phyloP scores from a whole-genome alignment of 2,888 invertebrate species.

The Tupiocoris notatus region DNA sequence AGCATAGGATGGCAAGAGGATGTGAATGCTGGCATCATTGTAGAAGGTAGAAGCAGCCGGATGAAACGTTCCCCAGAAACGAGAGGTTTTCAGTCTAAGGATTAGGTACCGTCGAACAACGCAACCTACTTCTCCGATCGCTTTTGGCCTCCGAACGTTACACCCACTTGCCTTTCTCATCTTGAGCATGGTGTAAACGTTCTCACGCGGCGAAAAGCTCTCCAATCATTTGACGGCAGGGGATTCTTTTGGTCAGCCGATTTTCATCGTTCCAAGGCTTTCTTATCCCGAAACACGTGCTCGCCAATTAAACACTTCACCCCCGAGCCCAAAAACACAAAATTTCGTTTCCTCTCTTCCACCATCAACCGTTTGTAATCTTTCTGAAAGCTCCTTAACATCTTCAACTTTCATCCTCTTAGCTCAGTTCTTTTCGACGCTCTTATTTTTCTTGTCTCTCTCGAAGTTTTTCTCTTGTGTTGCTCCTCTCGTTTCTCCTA shows the following conservation, averaged over 20 bases:
- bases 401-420: slow-evolving; percentile 42
- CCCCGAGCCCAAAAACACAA: not conserved
- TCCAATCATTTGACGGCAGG: slow-evolving; percentile 7
- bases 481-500: not conserved
- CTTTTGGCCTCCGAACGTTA: not conserved
- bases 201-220: slow-evolving; percentile 11
- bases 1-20: not conserved
- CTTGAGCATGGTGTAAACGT: slow-evolving; percentile 34
- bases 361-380: slow-evolving; percentile 18
- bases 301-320: slow-evolving; percentile 30
- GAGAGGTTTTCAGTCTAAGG: slow-evolving; percentile 14
- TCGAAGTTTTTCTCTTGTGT: not conserved
- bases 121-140: slow-evolving; percentile 26
- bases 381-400: slow-evolving; percentile 36
- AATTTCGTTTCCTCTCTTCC: not conserved
- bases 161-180: slow-evolving; percentile 4
- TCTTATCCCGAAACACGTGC: slow-evolving; percentile 30
- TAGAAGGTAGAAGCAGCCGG: not conserved
- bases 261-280: slow-evolving; percentile 37
- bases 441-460: not conserved
- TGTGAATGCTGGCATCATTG: not conserved
- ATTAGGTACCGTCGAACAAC: slow-evolving; percentile 32
- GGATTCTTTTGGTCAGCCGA: slow-evolving; percentile 23
- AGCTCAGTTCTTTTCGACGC: slow-evolving; percentile 19
- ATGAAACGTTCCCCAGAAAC: not conserved